Percentiles rank a stretch among this genome's conserved stretches.
These are phyloP conservation scores for Notospermus geniculatus DNA, from an alignment of 1,140 invertebrate species.

Conservation along the genomic window DNA sequence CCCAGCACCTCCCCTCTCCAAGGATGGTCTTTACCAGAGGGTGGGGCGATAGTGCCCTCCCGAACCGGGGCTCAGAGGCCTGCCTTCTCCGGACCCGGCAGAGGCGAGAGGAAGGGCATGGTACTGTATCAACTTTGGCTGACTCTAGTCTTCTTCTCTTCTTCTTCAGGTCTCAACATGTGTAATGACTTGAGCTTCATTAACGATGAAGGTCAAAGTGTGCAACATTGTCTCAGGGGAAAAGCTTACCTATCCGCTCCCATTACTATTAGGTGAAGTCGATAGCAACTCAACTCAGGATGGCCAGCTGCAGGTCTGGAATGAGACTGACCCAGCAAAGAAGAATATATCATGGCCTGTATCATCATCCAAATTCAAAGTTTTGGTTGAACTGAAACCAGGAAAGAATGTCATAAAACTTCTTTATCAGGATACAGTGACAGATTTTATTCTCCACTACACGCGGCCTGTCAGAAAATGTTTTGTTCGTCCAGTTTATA, in stretches of 20 bases:
- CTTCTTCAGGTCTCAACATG: no score
- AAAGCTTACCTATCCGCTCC: slow-evolving; percentile 37
- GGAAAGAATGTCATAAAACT: slow-evolving; percentile 46
- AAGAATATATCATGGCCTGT: slow-evolving; percentile 41
- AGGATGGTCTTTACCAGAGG: no score
- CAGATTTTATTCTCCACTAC: slow-evolving; percentile 35
- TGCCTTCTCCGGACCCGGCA: no score
- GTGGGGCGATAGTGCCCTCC: no score
- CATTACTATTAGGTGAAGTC: slow-evolving; percentile 47
- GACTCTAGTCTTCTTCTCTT: no score
- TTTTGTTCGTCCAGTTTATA: slow-evolving; percentile 57
- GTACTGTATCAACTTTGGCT: no score
- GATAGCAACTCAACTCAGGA: slow-evolving; percentile 29
- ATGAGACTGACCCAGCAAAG: slow-evolving; percentile 18
- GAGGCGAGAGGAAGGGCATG: no score
- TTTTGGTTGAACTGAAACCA: slow-evolving; percentile 37
- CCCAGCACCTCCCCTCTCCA: no score
- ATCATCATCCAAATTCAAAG: slow-evolving; percentile 47
- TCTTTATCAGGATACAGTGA: slow-evolving; percentile 30
- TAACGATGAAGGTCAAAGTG: slow-evolving; percentile 45
- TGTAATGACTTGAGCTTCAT: no score
- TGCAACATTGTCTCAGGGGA: slow-evolving; percentile 42
- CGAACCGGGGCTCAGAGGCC: no score
- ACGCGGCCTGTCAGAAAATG: slow-evolving; percentile 31
- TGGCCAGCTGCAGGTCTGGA: slow-evolving; percentile 34